Base-by-base conservation (phyloP, 2,888 invertebrate genomes). In the Tachystola acroxantha region DNA sequence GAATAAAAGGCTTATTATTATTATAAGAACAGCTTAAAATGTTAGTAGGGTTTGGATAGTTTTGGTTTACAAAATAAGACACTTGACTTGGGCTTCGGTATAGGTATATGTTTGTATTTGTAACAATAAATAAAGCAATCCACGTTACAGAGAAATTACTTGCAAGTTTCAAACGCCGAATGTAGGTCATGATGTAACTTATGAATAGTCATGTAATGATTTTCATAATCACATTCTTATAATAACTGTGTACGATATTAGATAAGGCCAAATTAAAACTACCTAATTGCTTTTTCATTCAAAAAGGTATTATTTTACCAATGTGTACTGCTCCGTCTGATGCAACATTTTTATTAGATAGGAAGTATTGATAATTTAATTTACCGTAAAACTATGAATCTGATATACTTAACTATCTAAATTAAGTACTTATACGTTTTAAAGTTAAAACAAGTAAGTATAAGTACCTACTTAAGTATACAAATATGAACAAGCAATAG, bases 131-230 rank as follows among this genome's bases (percentile, higher is more conserved):
- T 24, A 24, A 24, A 24, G 24, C 24, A 24, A 24, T 24, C n/a
- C 24, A 24, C n/a, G 24, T 2, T 67, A 57, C 57, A 67, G 58
- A 62, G 56, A 63, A 65, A 59, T 45, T 54, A 59, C 58, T 59
- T 60, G 52, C 58, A 45, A 43, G 46, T 53, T 53, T 48, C 53
- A 60, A 59, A 56, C 46, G 53, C 50, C 43, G 45, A 56, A 72
- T 64, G 60, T 75, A 59, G 76, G 77, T 64, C 75, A 65, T 78
- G 64, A 78, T 64, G 77, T 75, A 77, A 79, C 64, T 64, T 53
- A 66, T 64, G 64, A 71, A 73, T 68, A 68, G 54, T 53, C 55
- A 63, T 59, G 64, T 69, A 64, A 63, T 59, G 48, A 64, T 74
- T 70, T 75, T 73, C 69, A 74, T 75, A 76, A 73, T 69, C 57